Evolutionary conservation across 2,113 vertebrate genomes (phyloP).

Genomic region (Myrmophylax atrothorax): DNA sequence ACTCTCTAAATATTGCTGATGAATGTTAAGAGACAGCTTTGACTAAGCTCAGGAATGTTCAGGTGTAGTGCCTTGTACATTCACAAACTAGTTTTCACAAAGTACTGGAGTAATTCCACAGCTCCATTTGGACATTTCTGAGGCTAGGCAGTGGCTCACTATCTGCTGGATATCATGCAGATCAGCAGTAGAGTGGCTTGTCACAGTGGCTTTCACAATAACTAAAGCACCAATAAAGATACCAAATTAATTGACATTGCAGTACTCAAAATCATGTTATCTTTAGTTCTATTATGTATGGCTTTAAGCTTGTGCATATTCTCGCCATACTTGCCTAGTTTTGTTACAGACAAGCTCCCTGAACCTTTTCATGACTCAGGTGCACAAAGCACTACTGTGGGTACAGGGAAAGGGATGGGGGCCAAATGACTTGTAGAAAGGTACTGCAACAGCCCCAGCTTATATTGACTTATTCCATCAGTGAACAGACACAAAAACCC

Average conservation of each 20-base stretch:
- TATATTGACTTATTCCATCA: not conserved
- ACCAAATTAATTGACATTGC: not conserved
- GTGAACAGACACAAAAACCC: not conserved
- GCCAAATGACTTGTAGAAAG: not conserved
- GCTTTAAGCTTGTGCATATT: not conserved
- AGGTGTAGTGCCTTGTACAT: not conserved
- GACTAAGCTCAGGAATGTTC: not conserved
- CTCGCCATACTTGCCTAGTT: not conserved
- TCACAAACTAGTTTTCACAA: not conserved
- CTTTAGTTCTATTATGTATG: not conserved
- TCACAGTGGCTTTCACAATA: not conserved
- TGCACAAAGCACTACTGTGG: not conserved
- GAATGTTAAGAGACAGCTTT: not conserved
- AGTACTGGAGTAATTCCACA: conserved; percentile 30
- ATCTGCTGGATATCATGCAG: conserved; percentile 21
- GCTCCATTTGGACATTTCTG: conserved; percentile 36
- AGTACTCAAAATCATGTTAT: not conserved
- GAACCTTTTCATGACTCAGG: not conserved
- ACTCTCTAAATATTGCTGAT: not conserved
- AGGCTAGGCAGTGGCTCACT: conserved; percentile 20
- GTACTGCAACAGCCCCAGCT: not conserved
- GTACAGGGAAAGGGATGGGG: not conserved
- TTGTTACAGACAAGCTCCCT: not conserved
- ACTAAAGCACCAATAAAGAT: not conserved
- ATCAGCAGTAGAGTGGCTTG: conserved; percentile 9